Evolutionary conservation across 2,888 invertebrate genomes (phyloP), one percentile per base, ranked within the genome.

Genomic region (Mythimna vitellina): DNA sequence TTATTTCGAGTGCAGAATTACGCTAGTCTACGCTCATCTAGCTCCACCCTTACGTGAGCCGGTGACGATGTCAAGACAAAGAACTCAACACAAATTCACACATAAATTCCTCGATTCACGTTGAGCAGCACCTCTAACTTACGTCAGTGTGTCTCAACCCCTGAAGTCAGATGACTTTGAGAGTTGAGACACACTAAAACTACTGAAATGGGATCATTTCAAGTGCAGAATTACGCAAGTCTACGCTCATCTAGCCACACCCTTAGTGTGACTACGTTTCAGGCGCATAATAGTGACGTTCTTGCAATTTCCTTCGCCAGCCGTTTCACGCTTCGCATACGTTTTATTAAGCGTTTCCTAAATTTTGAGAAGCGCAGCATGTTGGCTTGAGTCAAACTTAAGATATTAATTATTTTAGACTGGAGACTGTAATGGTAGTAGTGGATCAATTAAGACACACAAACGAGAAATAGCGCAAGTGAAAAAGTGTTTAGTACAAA

Each of bases 261-360:
- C 61, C 35, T 62, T 65, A 60, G 12, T 65, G 51, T 62, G 57
- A n/a, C 29, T 29, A 29, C 82, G 51, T 60, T 53, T 12, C 58
- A 74, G 22, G 14, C 49, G 53, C 65, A 78, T 68, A 79, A 80
- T 79, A 82, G 80, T 83, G 67, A 51, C 70, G 63, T 69, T 74
- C 70, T 32, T 57, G 74, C 74, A 83, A 81, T 83, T 84, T 84
- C 81, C 72, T 64, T 60, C 70, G 74, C n/a, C 67, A 65, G 29
- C 63, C 66, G 76, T 74, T 83, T 79, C 65, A 74, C 72, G 82
- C 79, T 68, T 70, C 73, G 42, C 49, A 65, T 66, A 63, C 72
- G 61, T 83, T 84, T 78, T 83, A 84, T 82, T 76, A 84, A 72
- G 62, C 65, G 56, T 70, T 76, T 79, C 78, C 73, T 74, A 62